Percentiles rank a stretch among this genome's conserved stretches.
phyloP scores from a whole-genome alignment of 2,888 invertebrate species.

The Brachyptera putata region DNA sequence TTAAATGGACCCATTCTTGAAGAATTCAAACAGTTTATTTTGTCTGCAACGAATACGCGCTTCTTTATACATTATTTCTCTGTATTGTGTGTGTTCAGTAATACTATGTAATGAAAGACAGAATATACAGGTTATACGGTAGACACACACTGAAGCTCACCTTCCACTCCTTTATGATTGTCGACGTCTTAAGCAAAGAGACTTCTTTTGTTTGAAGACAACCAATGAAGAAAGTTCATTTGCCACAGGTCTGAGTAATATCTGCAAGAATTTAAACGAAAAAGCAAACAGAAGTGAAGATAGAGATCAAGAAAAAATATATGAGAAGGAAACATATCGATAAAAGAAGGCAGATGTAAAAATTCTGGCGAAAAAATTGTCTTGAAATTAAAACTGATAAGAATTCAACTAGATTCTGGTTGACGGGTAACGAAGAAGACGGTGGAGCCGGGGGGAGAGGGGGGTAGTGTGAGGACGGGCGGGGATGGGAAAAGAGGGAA shows the following conservation, averaged over 20 bases:
- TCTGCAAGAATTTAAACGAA: background rate
- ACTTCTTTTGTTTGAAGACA: background rate
- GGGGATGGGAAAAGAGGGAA: background rate
- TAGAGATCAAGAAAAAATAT: background rate
- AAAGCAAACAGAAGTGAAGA: background rate
- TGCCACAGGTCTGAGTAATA: background rate
- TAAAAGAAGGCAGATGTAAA: conserved; percentile 17
- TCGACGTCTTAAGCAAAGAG: background rate
- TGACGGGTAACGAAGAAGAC: background rate
- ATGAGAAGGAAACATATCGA: background rate
- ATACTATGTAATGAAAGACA: too few species aligned
- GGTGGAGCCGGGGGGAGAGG: background rate
- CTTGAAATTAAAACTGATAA: conserved; percentile 25
- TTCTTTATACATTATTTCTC: too few species aligned
- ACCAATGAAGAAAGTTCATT: background rate
- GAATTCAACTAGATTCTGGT: conserved; percentile 24
- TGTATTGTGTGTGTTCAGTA: too few species aligned
- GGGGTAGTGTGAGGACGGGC: background rate
- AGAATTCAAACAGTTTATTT: too few species aligned
- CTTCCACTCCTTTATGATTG: too few species aligned
- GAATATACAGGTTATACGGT: too few species aligned
- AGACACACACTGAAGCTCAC: too few species aligned
- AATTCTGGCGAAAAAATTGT: conserved; percentile 18
- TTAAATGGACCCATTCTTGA: too few species aligned
- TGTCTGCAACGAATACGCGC: too few species aligned